Conservation (phyloP, 2,888 invertebrate species). For the Megalurothrips usitatus region DNA sequence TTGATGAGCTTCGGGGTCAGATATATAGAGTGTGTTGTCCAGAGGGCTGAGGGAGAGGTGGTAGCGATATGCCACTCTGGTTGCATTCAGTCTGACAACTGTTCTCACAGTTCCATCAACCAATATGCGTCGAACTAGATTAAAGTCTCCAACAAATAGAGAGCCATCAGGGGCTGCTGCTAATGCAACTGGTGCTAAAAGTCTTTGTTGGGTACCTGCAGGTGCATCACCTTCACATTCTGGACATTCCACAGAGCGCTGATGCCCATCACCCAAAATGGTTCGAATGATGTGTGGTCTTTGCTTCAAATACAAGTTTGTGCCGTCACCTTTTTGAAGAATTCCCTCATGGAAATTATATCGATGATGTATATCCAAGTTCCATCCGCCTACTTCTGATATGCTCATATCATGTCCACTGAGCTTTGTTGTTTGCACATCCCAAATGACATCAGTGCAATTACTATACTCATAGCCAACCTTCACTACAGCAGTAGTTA, state of each 20-base stretch:
- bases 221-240: conserved; percentile 73
- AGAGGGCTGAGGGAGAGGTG: conserved; percentile 94
- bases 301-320: conserved; percentile 89
- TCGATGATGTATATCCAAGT: conserved; percentile 93
- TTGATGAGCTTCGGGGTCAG: conserved; percentile 93
- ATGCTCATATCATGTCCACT: conserved; percentile 96
- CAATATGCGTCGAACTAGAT: conserved; percentile 80
- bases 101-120: conserved; percentile 79
- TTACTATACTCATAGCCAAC: conserved; percentile 95
- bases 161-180: conserved; percentile 90
- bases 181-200: conserved; percentile 88
- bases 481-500: conserved; percentile 88
- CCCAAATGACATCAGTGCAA: conserved; percentile 92
- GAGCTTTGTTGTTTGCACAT: conserved; percentile 88
- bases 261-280: conserved; percentile 86
- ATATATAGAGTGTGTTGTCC: conserved; percentile 89
- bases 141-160: conserved; percentile 92
- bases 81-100: conserved; percentile 76
- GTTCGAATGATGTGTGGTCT: conserved; percentile 87
- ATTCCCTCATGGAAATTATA: conserved; percentile 98
- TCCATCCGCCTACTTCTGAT: conserved; percentile 96
- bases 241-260: conserved; percentile 76
- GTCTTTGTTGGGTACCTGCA: conserved; percentile 59
- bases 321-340: conserved; percentile 94
- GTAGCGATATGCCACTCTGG: conserved; percentile 91